Conservation (phyloP, 1,140 invertebrate species). For the Bombus turneri region DNA sequence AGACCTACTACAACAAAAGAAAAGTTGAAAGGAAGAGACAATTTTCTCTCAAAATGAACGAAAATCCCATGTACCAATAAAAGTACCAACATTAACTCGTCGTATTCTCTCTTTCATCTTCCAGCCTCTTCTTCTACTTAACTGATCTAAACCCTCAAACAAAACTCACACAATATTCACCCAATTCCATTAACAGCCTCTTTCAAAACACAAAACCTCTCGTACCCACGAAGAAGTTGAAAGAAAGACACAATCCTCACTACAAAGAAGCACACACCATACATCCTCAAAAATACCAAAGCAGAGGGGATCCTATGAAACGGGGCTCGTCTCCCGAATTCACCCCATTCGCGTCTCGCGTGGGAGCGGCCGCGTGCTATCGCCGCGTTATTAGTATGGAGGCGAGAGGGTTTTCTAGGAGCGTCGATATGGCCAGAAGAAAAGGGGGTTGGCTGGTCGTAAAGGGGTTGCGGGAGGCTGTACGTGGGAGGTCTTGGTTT, state of each 20-base stretch:
- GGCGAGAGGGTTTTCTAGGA: slow-evolving; percentile 69
- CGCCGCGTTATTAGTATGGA: slow-evolving; percentile 75
- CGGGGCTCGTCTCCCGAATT: neutral
- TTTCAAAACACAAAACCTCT: neutral
- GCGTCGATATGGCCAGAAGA: slow-evolving; percentile 68
- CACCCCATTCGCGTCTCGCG: slow-evolving; percentile 50
- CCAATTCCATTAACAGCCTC: neutral
- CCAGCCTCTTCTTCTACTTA: too few relatives aligned
- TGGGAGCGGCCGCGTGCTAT: slow-evolving; percentile 76
- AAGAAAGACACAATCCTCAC: neutral
- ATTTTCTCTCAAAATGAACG: too few relatives aligned
- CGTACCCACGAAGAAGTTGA: neutral
- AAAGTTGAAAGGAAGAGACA: too few relatives aligned
- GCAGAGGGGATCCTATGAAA: neutral
- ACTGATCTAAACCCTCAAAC: too few relatives aligned
- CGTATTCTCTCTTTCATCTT: too few relatives aligned
- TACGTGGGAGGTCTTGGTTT: slow-evolving; percentile 54
- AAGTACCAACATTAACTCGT: too few relatives aligned
- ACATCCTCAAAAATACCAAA: neutral
- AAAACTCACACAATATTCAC: too few relatives aligned
- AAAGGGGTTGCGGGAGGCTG: slow-evolving; percentile 57
- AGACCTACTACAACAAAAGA: too few relatives aligned
- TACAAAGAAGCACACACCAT: neutral
- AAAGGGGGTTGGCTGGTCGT: slow-evolving; percentile 31
- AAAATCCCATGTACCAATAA: too few relatives aligned